phyloP scores from a whole-genome alignment of 2,888 invertebrate genomes.

The Lasioglossum lativentre region DNA sequence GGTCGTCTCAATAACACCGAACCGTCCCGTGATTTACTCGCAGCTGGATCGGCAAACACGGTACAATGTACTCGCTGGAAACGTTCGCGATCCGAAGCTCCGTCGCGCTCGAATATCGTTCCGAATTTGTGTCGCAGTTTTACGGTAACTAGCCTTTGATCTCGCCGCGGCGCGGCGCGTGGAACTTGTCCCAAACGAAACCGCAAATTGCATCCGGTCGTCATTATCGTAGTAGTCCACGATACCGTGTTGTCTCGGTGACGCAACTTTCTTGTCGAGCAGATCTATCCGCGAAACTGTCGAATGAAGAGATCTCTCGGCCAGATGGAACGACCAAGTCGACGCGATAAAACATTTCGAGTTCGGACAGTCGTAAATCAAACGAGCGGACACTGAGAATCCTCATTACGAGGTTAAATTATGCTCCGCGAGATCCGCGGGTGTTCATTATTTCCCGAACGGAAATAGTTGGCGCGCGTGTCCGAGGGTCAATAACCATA shows the following conservation, averaged over 20 bases:
- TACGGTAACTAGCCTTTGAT: slow-evolving; percentile 52
- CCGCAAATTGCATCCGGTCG: slow-evolving; percentile 59
- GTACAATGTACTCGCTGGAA: no score
- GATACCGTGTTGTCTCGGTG: slow-evolving; percentile 33
- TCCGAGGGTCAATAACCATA: slow-evolving; percentile 81
- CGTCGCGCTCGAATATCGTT: slow-evolving; percentile 29
- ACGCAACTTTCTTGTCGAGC: slow-evolving; percentile 25
- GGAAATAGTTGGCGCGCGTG: slow-evolving; percentile 71
- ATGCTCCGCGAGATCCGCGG: slow-evolving; percentile 51
- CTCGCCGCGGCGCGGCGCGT: slow-evolving; percentile 35
- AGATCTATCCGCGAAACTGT: not conserved
- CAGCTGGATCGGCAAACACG: not conserved
- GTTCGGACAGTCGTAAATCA: slow-evolving; percentile 23
- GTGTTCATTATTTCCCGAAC: slow-evolving; percentile 65
- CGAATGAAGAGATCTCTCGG: not conserved
- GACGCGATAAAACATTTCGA: slow-evolving; percentile 8
- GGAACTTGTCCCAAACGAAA: slow-evolving; percentile 45
- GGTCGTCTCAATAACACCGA: not conserved
- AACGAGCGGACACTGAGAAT: slow-evolving; percentile 2
- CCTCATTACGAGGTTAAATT: slow-evolving; percentile 61
- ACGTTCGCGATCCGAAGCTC: slow-evolving; percentile 15
- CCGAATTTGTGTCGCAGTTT: slow-evolving; percentile 27
- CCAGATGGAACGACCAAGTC: not conserved
- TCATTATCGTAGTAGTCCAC: not conserved
- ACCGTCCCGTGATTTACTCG: not conserved